These are phyloP conservation scores for Drosophila neotestacea DNA, from an alignment of 2,888 invertebrate genomes.

Conservation along the genomic window DNA sequence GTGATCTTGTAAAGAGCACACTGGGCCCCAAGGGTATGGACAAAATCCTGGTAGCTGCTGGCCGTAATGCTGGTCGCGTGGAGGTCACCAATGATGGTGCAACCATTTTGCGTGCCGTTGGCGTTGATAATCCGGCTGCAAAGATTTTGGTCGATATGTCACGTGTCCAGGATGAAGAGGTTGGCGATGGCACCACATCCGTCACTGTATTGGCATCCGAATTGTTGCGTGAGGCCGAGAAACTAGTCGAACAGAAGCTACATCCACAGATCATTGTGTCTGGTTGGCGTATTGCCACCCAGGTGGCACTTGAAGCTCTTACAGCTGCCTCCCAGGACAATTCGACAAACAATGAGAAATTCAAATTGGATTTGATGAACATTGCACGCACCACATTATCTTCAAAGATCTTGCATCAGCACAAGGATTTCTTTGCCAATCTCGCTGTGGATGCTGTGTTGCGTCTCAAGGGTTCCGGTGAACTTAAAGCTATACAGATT, in stretches of 20 bases:
- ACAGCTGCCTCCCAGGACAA: slow-evolving; percentile 92
- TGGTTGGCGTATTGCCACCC: slow-evolving; percentile 96
- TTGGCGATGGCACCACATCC: slow-evolving; percentile 99
- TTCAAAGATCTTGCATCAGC: slow-evolving; percentile 98
- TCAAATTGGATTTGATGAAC: slow-evolving; percentile 95
- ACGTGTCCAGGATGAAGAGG: slow-evolving; percentile 99
- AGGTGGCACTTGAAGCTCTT: slow-evolving; percentile 93
- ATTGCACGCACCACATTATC: slow-evolving; percentile 99
- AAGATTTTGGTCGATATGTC: slow-evolving; percentile 99
- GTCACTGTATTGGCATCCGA: slow-evolving; percentile 97
- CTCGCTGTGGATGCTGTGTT: slow-evolving; percentile 98
- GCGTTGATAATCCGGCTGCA: slow-evolving; percentile 99
- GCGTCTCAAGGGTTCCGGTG: slow-evolving; percentile 97
- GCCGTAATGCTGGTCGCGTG: slow-evolving; percentile 92
- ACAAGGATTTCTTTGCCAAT: slow-evolving; percentile 98
- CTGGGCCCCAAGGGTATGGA: slow-evolving; percentile 99
- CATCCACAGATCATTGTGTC: slow-evolving; percentile 99
- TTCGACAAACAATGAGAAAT: slow-evolving; percentile 90
- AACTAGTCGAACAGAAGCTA: slow-evolving; percentile 95
- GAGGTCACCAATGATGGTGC: slow-evolving; percentile 99
- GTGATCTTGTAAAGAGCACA: slow-evolving; percentile 98
- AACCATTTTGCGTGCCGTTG: slow-evolving; percentile 97
- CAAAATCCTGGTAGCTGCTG: slow-evolving; percentile 93
- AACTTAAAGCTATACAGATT: slow-evolving; percentile 97
- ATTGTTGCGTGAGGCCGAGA: slow-evolving; percentile 97